Evolutionary conservation across 2,113 vertebrate species (phyloP).

Genomic region (Centropus unirufus): DNA sequence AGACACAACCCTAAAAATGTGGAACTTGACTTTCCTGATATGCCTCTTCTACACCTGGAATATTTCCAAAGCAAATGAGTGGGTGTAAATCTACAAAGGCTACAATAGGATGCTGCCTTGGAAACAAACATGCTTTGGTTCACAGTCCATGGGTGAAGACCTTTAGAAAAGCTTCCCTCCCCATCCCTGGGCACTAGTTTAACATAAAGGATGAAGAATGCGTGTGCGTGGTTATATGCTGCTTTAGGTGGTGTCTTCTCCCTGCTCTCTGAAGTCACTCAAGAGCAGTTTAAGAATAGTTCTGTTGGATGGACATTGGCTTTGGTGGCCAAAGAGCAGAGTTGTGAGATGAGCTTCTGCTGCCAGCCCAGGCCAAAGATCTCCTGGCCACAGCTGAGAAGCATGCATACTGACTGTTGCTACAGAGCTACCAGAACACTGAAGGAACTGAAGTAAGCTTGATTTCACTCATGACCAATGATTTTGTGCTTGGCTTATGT

Average conservation of each 20-base stretch:
- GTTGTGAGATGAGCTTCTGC: background rate
- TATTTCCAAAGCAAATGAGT: background rate
- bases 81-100: background rate
- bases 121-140: background rate
- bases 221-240: background rate
- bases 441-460: background rate
- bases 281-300: background rate
- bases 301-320: background rate
- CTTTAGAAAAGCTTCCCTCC: background rate
- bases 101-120: background rate
- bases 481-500: background rate
- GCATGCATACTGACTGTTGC: background rate
- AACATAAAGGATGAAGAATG: background rate
- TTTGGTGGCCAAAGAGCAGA: background rate
- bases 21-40: background rate
- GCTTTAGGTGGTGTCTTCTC: background rate
- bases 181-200: too few relatives aligned
- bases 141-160: background rate
- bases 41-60: background rate
- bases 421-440: background rate
- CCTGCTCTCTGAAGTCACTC: background rate
- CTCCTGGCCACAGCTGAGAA: background rate
- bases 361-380: background rate
- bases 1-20: background rate
- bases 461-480: background rate